These are phyloP conservation scores for Latrodectus geometricus DNA, from an alignment of 1,140 invertebrate species.

Conservation along the genomic window DNA sequence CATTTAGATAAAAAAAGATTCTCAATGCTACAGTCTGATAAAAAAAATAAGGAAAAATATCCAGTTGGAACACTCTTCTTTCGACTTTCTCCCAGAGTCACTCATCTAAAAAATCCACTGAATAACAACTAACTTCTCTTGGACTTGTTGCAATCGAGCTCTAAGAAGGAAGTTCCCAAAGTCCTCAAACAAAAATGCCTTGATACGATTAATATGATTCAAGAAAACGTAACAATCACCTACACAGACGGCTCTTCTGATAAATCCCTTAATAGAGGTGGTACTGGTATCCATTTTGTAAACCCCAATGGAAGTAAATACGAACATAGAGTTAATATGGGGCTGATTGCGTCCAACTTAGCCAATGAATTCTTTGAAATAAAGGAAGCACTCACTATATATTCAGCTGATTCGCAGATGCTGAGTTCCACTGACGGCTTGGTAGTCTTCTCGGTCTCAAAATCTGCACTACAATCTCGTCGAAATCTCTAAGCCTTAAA, in stretches of 20 bases:
- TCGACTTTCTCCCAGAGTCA: background rate
- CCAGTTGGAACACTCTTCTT: background rate
- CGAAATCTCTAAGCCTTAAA: too few species aligned
- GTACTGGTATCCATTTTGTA: background rate
- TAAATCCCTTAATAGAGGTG: background rate
- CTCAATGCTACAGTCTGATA: conserved; percentile 8
- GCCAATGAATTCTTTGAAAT: background rate
- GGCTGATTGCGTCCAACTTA: background rate
- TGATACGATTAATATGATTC: background rate
- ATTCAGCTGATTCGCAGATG: background rate
- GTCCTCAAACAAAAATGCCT: background rate
- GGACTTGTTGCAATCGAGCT: background rate
- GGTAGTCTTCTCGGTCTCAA: background rate
- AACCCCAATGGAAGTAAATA: background rate
- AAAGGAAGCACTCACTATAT: background rate
- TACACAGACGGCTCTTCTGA: too few species aligned
- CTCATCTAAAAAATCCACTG: background rate
- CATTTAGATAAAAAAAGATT: conserved; percentile 8
- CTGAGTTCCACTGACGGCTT: too few species aligned
- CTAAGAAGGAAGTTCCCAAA: background rate
- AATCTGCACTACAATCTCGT: background rate
- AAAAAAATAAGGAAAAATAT: background rate
- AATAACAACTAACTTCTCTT: background rate
- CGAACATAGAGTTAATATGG: background rate
- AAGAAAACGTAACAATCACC: background rate